A percentile compares a stretch with the other conserved stretches of the same genome.
Conservation (phyloP, 2,888 invertebrate species). For the Drosophila meridionalis region DNA sequence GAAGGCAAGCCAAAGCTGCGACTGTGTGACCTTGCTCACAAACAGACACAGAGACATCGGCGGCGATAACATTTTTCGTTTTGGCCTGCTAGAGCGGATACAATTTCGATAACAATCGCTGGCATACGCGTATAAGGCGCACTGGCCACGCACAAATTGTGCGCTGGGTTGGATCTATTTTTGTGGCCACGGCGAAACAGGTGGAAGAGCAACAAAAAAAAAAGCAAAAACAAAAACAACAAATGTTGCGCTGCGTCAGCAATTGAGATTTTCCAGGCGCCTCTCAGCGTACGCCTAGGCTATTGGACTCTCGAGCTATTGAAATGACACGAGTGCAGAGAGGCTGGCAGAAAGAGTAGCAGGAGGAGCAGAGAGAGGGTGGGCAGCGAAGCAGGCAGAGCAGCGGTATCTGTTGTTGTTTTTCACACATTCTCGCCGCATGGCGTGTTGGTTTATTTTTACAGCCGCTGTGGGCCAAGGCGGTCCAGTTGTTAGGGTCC, state of each 20-base stretch:
- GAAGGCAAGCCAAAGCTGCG: not conserved
- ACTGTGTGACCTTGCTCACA: slow-evolving; percentile 34
- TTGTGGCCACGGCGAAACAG: slow-evolving; percentile 48
- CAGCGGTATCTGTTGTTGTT: slow-evolving; percentile 25
- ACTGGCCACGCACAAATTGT: slow-evolving; percentile 34
- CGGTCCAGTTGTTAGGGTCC: slow-evolving; percentile 21
- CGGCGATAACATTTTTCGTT: slow-evolving; percentile 35
- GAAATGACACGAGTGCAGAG: slow-evolving; percentile 1
- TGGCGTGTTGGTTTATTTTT: slow-evolving; percentile 74
- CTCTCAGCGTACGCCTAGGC: slow-evolving; percentile 11
- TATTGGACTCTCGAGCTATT: slow-evolving; percentile 16
- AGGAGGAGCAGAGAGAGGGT: not conserved
- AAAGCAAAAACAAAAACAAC: slow-evolving; percentile 22
- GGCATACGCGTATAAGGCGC: slow-evolving; percentile 47
- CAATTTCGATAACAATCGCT: slow-evolving; percentile 66
- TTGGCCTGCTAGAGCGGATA: slow-evolving; percentile 65
- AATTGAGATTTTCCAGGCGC: slow-evolving; percentile 66
- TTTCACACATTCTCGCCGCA: slow-evolving; percentile 60
- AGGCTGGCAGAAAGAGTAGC: not conserved
- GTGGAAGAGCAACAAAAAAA: slow-evolving; percentile 61
- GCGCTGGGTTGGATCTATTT: slow-evolving; percentile 62
- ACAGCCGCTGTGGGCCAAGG: slow-evolving; percentile 52
- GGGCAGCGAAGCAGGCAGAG: not conserved
- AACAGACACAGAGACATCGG: not conserved
- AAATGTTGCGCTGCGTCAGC: slow-evolving; percentile 61